Evolutionary conservation across 1,140 invertebrate species (phyloP).

Genomic region (Aporrectodea caliginosa): DNA sequence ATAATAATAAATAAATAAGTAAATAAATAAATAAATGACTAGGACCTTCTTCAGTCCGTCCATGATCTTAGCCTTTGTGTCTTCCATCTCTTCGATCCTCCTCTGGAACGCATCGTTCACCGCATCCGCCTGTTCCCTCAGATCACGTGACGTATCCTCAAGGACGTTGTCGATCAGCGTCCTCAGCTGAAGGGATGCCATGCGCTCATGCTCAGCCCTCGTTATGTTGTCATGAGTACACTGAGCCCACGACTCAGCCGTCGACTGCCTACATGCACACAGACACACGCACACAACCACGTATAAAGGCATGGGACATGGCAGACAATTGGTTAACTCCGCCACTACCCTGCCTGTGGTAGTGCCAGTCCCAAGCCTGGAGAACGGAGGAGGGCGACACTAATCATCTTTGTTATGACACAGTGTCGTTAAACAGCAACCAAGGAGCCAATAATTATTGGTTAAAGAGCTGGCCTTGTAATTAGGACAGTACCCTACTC

Average conservation of each 20-base stretch:
- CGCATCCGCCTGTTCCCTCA: conserved; percentile 55
- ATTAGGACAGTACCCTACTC: too few species aligned
- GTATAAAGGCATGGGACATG: too few species aligned
- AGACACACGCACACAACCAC: background rate
- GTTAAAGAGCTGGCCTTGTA: too few species aligned
- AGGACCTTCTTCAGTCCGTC: conserved; percentile 52
- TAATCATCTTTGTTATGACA: too few species aligned
- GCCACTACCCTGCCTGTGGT: too few species aligned
- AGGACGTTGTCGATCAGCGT: conserved; percentile 55
- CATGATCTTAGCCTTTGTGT: conserved; percentile 54
- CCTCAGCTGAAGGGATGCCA: conserved; percentile 55
- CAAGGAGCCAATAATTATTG: too few species aligned
- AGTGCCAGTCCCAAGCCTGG: too few species aligned
- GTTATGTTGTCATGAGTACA: conserved; percentile 57
- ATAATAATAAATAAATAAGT: conserved; percentile 10
- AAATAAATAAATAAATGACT: too few species aligned
- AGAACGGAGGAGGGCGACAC: too few species aligned
- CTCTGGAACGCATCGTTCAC: conserved; percentile 53
- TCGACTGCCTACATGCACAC: conserved; percentile 50
- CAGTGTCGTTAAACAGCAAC: too few species aligned
- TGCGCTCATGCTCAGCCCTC: conserved; percentile 54
- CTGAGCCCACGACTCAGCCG: conserved; percentile 58
- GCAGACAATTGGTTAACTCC: too few species aligned
- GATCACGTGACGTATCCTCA: conserved; percentile 54
- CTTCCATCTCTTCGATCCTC: conserved; percentile 52